Conservation (phyloP, 2,113 vertebrate species). For the Leptosomus discolor region DNA sequence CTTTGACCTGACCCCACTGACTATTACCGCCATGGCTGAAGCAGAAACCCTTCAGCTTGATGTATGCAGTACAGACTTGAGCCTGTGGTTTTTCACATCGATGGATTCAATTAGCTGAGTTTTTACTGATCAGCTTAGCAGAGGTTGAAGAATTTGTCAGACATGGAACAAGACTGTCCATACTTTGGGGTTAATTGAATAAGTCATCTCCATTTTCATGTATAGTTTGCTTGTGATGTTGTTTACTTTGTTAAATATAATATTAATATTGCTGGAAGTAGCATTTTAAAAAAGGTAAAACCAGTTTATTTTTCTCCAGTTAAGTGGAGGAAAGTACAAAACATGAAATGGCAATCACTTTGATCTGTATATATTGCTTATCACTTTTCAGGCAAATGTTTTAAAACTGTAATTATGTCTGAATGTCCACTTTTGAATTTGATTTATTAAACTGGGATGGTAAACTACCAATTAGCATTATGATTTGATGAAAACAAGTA, state of each 20-base stretch:
- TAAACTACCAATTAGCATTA: not conserved
- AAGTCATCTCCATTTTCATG: not conserved
- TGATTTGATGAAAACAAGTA: not conserved
- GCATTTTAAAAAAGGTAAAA: not conserved
- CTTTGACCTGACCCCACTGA: constrained; percentile 81
- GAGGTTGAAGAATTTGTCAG: constrained; percentile 68
- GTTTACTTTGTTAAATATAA: not conserved
- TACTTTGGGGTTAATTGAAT: not conserved
- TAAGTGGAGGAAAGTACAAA: not conserved
- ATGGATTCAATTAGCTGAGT: constrained; percentile 74
- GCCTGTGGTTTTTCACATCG: constrained; percentile 73
- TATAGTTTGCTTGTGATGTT: not conserved
- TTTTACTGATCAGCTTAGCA: constrained; percentile 71
- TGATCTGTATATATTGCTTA: not conserved
- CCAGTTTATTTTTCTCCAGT: not conserved
- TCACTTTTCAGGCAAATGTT: not conserved
- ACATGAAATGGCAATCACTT: not conserved
- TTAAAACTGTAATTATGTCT: not conserved
- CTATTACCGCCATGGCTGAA: constrained; percentile 68
- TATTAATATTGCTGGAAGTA: not conserved
- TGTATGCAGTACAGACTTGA: constrained; percentile 72
- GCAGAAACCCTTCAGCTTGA: constrained; percentile 74
- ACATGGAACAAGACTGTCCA: constrained; percentile 44
- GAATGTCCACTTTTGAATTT: not conserved
- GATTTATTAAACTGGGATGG: not conserved